phyloP scores from a whole-genome alignment of 2,113 vertebrate species.

The Bos javanicus region DNA sequence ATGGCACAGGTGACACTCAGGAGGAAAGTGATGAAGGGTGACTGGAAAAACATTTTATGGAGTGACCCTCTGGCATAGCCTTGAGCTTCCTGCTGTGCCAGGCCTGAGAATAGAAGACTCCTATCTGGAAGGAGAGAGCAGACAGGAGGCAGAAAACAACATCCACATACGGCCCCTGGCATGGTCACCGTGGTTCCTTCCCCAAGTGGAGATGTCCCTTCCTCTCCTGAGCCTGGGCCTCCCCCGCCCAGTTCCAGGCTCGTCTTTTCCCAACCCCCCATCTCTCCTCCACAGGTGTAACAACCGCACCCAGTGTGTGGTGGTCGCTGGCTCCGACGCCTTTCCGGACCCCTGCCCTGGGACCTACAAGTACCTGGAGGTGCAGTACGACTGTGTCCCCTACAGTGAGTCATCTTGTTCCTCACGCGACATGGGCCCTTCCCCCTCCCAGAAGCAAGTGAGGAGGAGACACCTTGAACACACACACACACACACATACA shows the following conservation, averaged over 20 bases:
- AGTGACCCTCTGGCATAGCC: background rate
- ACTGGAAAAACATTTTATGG: background rate
- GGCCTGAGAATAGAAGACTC: background rate
- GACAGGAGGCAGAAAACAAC: background rate
- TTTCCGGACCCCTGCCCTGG: slow-evolving; percentile 94
- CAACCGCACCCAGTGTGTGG: slow-evolving; percentile 94
- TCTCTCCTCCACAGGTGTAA: slow-evolving; percentile 86
- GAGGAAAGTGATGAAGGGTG: background rate
- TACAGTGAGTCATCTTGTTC: slow-evolving; percentile 91
- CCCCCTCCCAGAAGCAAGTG: background rate
- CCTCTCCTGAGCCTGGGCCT: background rate
- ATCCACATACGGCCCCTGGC: background rate
- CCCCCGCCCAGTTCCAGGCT: background rate
- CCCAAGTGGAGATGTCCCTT: rapidly evolving
- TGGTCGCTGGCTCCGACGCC: slow-evolving; percentile 91
- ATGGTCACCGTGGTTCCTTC: rapidly evolving
- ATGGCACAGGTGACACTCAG: background rate
- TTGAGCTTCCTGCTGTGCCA: background rate
- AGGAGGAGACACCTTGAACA: slow-evolving; percentile 55
- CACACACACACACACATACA: background rate
- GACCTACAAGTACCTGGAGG: slow-evolving; percentile 96
- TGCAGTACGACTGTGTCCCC: slow-evolving; percentile 96
- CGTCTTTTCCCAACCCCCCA: background rate
- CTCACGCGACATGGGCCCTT: slow-evolving; percentile 45
- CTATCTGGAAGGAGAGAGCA: background rate